These are phyloP conservation scores for Zeus faber DNA, from an alignment of 2,113 vertebrate genomes.

Conservation along the genomic window DNA sequence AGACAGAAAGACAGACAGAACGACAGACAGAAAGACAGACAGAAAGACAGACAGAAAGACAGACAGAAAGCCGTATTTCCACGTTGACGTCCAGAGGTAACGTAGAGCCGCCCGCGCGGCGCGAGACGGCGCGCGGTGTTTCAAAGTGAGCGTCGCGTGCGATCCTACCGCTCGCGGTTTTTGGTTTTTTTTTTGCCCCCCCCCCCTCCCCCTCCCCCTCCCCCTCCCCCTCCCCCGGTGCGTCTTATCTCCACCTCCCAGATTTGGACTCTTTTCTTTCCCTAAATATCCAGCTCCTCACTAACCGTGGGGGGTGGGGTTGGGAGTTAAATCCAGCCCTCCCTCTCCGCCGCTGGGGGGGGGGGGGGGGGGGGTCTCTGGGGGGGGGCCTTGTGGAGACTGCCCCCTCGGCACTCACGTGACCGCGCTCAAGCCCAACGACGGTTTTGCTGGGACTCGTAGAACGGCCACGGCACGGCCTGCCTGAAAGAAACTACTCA, in stretches of 20 bases:
- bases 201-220: constrained; percentile 30
- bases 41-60: too few species aligned
- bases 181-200: constrained; percentile 40
- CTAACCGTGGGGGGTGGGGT: constrained; percentile 68
- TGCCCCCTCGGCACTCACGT: constrained; percentile 24
- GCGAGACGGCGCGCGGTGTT: too few species aligned
- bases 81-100: too few species aligned
- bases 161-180: constrained; percentile 56
- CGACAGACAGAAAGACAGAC: too few species aligned
- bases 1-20: too few species aligned
- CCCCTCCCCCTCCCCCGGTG: too few species aligned
- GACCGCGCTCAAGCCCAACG: constrained; percentile 34
- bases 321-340: constrained; percentile 60
- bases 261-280: constrained; percentile 60
- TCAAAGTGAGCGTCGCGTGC: constrained; percentile 32
- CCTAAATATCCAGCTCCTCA: constrained; percentile 53
- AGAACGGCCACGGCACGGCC: too few species aligned
- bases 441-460: too few species aligned
- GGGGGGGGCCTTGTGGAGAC: too few species aligned
- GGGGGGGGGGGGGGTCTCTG: neutral
- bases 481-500: too few species aligned
- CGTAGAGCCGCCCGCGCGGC: too few species aligned
- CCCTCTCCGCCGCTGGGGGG: constrained; percentile 19
- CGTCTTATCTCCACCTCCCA: constrained; percentile 67
- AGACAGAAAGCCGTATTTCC: too few species aligned